A percentile compares a stretch with the other conserved stretches of the same genome.
Conservation (phyloP, 2,797 vertebrate genomes). For the Micromesistius poutassou region DNA sequence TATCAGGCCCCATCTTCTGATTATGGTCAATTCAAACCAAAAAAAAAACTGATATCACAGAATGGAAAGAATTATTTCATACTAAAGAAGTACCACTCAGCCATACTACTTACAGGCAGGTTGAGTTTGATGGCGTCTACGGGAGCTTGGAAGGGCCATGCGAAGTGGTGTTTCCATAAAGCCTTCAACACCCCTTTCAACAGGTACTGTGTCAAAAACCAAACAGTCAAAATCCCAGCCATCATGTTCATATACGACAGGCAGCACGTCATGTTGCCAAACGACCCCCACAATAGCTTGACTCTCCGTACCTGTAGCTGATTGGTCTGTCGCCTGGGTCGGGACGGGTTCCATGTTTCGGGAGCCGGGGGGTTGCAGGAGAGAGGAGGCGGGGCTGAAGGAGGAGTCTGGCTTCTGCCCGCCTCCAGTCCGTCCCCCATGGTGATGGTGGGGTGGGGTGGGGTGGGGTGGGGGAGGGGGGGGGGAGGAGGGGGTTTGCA, state of each 20-base stretch:
- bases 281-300: background rate
- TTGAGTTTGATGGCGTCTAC: constrained; percentile 89
- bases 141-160: constrained; percentile 93
- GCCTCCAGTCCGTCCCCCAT: constrained; percentile 89
- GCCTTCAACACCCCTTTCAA: constrained; percentile 88
- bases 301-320: constrained; percentile 72
- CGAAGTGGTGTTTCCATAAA: constrained; percentile 91
- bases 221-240: background rate
- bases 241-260: background rate
- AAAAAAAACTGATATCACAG: too few relatives aligned
- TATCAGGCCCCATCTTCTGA: too few relatives aligned
- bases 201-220: constrained; percentile 75
- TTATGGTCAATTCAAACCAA: too few relatives aligned
- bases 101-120: constrained; percentile 80
- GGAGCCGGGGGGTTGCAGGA: constrained; percentile 77
- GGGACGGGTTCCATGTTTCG: constrained; percentile 78
- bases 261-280: background rate
- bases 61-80: background rate
- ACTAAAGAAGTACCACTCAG: background rate
- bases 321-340: constrained; percentile 88
- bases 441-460: constrained; percentile 49
- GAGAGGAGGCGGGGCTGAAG: constrained; percentile 68
- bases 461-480: background rate
- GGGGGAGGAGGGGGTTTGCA: constrained; percentile 43
- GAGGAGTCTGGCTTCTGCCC: constrained; percentile 71